Conservation (phyloP, 2,797 vertebrate genomes). For the Prionace glauca region DNA sequence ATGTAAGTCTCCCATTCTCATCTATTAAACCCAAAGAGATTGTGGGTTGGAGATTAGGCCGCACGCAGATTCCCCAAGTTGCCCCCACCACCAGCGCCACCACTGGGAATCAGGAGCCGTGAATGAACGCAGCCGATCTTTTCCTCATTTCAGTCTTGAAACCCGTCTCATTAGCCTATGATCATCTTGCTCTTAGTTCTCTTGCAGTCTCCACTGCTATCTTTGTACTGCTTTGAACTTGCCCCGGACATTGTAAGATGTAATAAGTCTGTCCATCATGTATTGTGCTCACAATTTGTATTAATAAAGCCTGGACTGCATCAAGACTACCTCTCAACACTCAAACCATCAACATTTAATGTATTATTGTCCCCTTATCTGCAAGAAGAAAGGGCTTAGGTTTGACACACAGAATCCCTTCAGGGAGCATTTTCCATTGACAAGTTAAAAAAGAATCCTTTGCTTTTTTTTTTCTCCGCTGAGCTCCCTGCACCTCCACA, state of each 20-base stretch:
- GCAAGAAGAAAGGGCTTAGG: conserved; percentile 4
- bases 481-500: background rate
- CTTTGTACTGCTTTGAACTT: background rate
- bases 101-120: background rate
- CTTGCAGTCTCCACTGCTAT: background rate
- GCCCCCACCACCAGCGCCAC: background rate
- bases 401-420: conserved; percentile 12
- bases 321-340: conserved; percentile 8
- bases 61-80: background rate
- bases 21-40: background rate
- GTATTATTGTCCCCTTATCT: conserved; percentile 17
- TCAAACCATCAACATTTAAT: conserved; percentile 27
- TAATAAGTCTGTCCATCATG: conserved; percentile 22
- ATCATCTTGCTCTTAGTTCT: background rate
- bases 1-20: background rate
- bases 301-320: conserved; percentile 31
- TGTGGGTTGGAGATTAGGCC: background rate
- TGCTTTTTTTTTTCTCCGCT: background rate
- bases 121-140: background rate
- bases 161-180: background rate
- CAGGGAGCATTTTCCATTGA: conserved; percentile 23
- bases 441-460: conserved; percentile 13
- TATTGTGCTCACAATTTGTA: background rate
- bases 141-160: background rate
- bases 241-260: background rate